Evolutionary conservation across 1,140 invertebrate genomes (phyloP).

Genomic region (Aradophagus sp.): DNA sequence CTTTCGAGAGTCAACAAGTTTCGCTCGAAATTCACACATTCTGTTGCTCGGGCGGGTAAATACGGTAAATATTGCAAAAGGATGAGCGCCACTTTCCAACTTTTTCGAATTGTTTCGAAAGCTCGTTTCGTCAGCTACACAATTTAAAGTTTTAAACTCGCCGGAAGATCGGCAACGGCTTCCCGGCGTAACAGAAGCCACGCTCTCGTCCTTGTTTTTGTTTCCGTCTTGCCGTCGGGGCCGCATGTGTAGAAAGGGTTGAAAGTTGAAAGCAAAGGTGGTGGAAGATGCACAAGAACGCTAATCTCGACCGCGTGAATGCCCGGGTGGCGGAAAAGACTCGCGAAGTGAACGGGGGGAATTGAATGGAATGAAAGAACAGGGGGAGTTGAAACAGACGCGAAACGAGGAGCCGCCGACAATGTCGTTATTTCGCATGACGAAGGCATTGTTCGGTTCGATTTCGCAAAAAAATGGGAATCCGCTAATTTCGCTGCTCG

Average conservation of each 20-base stretch:
- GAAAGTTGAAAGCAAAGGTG: constrained; percentile 40
- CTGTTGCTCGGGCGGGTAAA: too few relatives aligned
- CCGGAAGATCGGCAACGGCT: background rate
- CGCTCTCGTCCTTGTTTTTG: constrained; percentile 1
- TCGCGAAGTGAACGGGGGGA: constrained; percentile 30
- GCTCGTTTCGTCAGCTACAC: constrained; percentile 57
- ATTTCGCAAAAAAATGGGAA: too few relatives aligned
- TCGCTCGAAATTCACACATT: too few relatives aligned
- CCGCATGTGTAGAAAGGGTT: too few relatives aligned
- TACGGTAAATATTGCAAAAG: constrained; percentile 23
- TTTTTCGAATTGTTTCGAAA: constrained; percentile 60
- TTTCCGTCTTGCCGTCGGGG: too few relatives aligned
- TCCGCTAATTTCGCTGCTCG: too few relatives aligned
- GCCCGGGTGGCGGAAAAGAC: constrained; percentile 26
- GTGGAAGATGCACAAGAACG: constrained; percentile 56
- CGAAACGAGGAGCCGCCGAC: constrained; percentile 9
- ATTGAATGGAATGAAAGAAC: constrained; percentile 14
- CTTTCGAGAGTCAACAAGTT: too few relatives aligned
- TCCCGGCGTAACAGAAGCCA: background rate
- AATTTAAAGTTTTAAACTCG: constrained; percentile 62
- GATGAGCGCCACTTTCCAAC: constrained; percentile 56
- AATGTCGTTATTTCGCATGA: constrained; percentile 17
- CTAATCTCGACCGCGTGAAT: constrained; percentile 58
- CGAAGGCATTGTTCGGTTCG: too few relatives aligned
- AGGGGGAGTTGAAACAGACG: constrained; percentile 8